These are phyloP conservation scores for Chironomus riparius DNA, from an alignment of 2,888 invertebrate genomes.

Conservation along the genomic window DNA sequence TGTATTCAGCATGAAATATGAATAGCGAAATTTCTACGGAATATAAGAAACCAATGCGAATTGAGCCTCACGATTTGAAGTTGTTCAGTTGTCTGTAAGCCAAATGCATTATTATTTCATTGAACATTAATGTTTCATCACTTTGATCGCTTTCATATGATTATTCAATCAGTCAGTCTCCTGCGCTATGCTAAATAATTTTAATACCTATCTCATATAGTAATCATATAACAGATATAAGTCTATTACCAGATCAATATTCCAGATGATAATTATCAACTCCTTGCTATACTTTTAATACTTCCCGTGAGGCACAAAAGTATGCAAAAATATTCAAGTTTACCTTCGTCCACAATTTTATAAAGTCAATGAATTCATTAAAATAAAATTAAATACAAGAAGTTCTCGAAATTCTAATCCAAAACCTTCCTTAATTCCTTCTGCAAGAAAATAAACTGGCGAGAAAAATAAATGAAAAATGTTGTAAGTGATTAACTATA, in stretches of 20 bases:
- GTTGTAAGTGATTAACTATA: neutral
- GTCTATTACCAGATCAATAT: too few species aligned
- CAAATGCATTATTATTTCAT: neutral
- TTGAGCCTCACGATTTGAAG: conserved; percentile 15
- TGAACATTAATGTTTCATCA: conserved; percentile 1
- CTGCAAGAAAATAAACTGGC: too few species aligned
- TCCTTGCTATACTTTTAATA: too few species aligned
- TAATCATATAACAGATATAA: neutral
- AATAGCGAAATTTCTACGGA: neutral
- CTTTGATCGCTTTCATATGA: neutral
- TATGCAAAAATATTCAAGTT: too few species aligned
- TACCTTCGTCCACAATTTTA: too few species aligned
- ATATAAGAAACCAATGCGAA: conserved; percentile 3
- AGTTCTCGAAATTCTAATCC: neutral
- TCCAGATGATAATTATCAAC: too few species aligned
- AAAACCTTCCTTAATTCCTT: neutral
- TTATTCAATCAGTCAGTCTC: neutral
- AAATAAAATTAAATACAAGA: neutral
- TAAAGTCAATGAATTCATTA: too few species aligned
- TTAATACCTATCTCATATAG: neutral
- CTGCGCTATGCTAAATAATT: neutral
- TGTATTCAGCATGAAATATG: neutral
- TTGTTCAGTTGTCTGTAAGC: neutral
- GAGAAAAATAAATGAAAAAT: neutral
- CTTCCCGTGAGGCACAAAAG: too few species aligned